Conservation (phyloP, 1,140 invertebrate genomes). For the Penaeus vannamei region DNA sequence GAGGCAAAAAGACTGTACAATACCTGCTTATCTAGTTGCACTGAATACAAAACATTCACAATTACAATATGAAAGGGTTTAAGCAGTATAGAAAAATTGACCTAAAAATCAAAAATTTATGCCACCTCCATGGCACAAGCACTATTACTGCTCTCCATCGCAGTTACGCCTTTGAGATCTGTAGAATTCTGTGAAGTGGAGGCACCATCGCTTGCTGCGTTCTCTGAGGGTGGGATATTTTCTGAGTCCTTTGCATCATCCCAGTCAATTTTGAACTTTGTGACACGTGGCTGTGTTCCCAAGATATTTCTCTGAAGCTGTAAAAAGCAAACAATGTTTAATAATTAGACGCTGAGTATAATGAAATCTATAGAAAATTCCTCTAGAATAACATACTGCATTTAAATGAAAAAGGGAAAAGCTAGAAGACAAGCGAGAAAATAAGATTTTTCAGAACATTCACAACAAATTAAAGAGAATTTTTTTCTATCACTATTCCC, state of each 20-base stretch:
- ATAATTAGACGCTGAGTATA: not conserved
- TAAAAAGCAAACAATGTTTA: slow-evolving; percentile 69
- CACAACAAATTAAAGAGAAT: no score
- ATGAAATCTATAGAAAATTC: no score
- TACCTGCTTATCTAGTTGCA: slow-evolving; percentile 12
- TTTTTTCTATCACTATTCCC: no score
- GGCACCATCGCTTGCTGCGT: slow-evolving; percentile 38
- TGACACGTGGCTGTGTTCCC: slow-evolving; percentile 94
- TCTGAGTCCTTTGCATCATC: slow-evolving; percentile 77
- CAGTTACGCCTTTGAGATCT: slow-evolving; percentile 42
- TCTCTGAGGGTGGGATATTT: slow-evolving; percentile 66
- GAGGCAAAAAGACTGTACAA: slow-evolving; percentile 32
- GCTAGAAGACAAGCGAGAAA: no score
- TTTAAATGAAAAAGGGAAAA: no score
- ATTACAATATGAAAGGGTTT: slow-evolving; percentile 34
- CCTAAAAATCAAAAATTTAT: slow-evolving; percentile 42
- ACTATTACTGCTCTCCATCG: slow-evolving; percentile 66
- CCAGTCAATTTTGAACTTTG: slow-evolving; percentile 98
- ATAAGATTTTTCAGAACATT: no score
- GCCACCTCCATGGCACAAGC: slow-evolving; percentile 68
- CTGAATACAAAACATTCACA: slow-evolving; percentile 33
- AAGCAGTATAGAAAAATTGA: slow-evolving; percentile 13
- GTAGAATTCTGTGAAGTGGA: slow-evolving; percentile 53
- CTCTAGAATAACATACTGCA: no score
- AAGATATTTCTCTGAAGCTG: slow-evolving; percentile 91